A percentile compares a stretch with the other conserved stretches of the same genome.
Evolutionary conservation across 2,113 vertebrate species (phyloP).

Genomic region (Mixornis gularis): DNA sequence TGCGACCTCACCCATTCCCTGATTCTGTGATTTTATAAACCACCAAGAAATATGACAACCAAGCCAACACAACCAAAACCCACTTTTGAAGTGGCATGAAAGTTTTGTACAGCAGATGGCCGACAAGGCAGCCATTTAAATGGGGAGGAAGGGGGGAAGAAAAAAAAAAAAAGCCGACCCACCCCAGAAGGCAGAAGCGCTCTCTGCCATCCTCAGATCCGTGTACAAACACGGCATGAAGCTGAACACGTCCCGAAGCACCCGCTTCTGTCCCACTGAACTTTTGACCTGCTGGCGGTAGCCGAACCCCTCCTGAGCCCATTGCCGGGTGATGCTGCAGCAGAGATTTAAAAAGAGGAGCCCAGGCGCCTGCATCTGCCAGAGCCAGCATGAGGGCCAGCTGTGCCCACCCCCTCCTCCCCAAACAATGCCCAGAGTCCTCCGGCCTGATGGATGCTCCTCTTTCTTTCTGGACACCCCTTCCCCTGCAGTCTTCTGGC

Average conservation of each 20-base stretch:
- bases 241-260: background rate
- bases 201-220: background rate
- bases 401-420: conserved; percentile 39
- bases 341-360: conserved; percentile 44
- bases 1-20: background rate
- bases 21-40: background rate
- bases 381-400: conserved; percentile 53
- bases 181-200: background rate
- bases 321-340: background rate
- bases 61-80: background rate
- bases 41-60: background rate
- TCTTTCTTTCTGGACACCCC: conserved; percentile 28
- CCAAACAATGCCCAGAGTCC: conserved; percentile 31
- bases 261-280: conserved; percentile 61
- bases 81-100: background rate
- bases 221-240: background rate
- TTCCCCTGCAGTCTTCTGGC: background rate
- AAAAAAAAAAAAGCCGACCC: background rate
- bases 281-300: conserved; percentile 61
- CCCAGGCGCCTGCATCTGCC: conserved; percentile 58
- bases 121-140: conserved; percentile 18
- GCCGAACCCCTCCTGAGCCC: conserved; percentile 41
- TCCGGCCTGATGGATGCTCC: conserved; percentile 34
- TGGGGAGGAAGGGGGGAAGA: accelerated
- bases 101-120: conserved; percentile 54